Evolutionary conservation across 2,888 invertebrate species (phyloP).

Genomic region (Timema podura): DNA sequence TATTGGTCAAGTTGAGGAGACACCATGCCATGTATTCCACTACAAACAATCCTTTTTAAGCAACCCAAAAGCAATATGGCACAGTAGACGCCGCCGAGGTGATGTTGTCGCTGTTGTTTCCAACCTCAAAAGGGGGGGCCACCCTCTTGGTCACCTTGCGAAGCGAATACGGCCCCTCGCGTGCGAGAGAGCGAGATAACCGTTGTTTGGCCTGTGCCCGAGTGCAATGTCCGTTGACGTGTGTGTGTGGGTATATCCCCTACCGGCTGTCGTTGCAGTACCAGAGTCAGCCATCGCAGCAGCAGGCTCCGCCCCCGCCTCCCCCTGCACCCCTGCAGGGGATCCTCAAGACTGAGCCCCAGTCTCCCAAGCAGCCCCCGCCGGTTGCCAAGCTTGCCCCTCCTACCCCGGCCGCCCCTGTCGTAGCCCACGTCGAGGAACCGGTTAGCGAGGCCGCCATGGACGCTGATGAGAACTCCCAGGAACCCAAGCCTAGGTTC

Average conservation of each 20-base stretch:
- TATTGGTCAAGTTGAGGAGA: too few relatives aligned
- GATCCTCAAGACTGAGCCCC: slow-evolving; percentile 17
- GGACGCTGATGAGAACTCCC: slow-evolving; percentile 14
- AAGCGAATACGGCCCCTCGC: slow-evolving; percentile 16
- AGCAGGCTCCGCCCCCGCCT: slow-evolving; percentile 31
- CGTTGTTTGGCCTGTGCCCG: slow-evolving; percentile 28
- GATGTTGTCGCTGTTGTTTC: slow-evolving; percentile 11
- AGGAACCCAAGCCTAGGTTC: slow-evolving; percentile 22
- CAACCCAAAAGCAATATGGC: too few relatives aligned
- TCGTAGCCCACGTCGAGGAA: not conserved
- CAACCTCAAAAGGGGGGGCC: not conserved
- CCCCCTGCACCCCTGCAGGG: slow-evolving; percentile 30
- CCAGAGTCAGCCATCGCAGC: slow-evolving; percentile 40
- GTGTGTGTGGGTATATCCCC: slow-evolving; percentile 34
- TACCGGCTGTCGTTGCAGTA: slow-evolving; percentile 33
- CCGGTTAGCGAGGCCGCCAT: slow-evolving; percentile 9
- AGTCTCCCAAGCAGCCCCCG: slow-evolving; percentile 7
- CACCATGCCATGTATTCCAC: too few relatives aligned
- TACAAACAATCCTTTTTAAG: too few relatives aligned
- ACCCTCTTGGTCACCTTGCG: slow-evolving; percentile 17
- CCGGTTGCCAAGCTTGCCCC: not conserved
- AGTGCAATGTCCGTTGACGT: slow-evolving; percentile 32
- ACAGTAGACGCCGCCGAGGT: not conserved
- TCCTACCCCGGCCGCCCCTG: not conserved
- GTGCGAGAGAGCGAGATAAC: slow-evolving; percentile 7